Conservation (phyloP, 2,797 vertebrate genomes). For the Knipowitschia caucasica region DNA sequence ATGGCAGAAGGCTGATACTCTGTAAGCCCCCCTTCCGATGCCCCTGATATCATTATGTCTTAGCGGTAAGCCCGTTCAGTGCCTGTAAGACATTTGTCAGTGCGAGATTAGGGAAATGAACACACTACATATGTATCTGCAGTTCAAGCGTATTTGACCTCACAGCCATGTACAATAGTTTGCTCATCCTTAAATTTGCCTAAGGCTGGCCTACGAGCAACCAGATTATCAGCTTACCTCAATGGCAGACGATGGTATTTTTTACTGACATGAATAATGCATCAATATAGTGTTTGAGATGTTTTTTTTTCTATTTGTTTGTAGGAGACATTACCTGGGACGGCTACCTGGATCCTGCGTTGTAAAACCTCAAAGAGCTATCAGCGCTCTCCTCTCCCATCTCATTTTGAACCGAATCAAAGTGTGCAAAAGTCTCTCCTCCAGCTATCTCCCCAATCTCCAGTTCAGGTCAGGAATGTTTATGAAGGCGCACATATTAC, state of each 20-base stretch:
- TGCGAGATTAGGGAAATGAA: constrained; percentile 78
- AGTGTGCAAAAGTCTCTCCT: constrained; percentile 81
- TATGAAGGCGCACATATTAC: constrained; percentile 77
- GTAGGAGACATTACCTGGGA: constrained; percentile 54
- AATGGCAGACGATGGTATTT: constrained; percentile 69
- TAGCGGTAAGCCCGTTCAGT: constrained; percentile 75
- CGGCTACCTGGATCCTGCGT: constrained; percentile 56
- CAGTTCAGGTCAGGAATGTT: constrained; percentile 75
- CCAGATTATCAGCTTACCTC: constrained; percentile 75
- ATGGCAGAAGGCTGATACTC: constrained; percentile 54
- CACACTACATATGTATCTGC: constrained; percentile 74
- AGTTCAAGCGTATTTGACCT: constrained; percentile 74
- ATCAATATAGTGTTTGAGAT: constrained; percentile 68
- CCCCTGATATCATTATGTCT: constrained; percentile 75
- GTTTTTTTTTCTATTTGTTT: constrained; percentile 62
- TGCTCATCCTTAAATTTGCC: constrained; percentile 66
- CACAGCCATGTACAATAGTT: constrained; percentile 67
- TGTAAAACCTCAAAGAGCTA: constrained; percentile 73
- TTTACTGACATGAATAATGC: constrained; percentile 71
- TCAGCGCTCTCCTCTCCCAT: constrained; percentile 70
- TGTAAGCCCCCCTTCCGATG: constrained; percentile 61
- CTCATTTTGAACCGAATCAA: constrained; percentile 82
- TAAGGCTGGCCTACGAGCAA: constrained; percentile 60
- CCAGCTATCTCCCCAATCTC: constrained; percentile 75
- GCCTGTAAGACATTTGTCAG: constrained; percentile 79